Evolutionary conservation across 2,888 invertebrate genomes (phyloP).

Genomic region (Xestobium rufovillosum): DNA sequence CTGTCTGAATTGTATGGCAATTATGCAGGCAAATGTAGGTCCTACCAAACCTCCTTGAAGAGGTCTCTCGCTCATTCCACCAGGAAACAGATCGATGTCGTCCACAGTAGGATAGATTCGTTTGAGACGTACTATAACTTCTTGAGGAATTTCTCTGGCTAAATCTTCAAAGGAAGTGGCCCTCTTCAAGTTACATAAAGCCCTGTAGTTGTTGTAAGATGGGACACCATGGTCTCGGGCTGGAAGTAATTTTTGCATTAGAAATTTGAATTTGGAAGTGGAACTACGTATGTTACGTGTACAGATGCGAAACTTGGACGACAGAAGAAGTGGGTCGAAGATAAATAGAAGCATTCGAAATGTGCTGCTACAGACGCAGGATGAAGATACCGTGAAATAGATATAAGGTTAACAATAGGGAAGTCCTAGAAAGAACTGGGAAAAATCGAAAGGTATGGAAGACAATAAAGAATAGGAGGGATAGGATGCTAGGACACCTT

Average conservation of each 20-base stretch:
- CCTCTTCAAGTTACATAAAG: slow-evolving; percentile 79
- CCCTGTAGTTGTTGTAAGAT: slow-evolving; percentile 85
- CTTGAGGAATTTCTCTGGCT: slow-evolving; percentile 75
- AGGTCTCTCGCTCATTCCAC: slow-evolving; percentile 84
- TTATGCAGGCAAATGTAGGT: slow-evolving; percentile 90
- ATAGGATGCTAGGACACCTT: too few species aligned
- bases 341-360: too few species aligned
- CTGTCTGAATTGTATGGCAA: slow-evolving; percentile 89
- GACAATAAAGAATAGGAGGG: too few species aligned
- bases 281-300: too few species aligned
- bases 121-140: slow-evolving; percentile 71
- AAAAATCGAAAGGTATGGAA: too few species aligned
- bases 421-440: too few species aligned
- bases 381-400: too few species aligned
- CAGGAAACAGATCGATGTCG: slow-evolving; percentile 94
- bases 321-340: too few species aligned
- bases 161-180: slow-evolving; percentile 83
- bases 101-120: slow-evolving; percentile 83
- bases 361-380: too few species aligned
- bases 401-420: too few species aligned
- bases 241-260: slow-evolving; percentile 21
- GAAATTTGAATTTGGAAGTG: too few species aligned
- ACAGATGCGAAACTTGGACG: too few species aligned
- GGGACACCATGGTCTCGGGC: slow-evolving; percentile 83
- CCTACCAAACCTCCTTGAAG: slow-evolving; percentile 88